Base-by-base conservation (phyloP, 2,797 vertebrate species). In the Gadopsis marmoratus region DNA sequence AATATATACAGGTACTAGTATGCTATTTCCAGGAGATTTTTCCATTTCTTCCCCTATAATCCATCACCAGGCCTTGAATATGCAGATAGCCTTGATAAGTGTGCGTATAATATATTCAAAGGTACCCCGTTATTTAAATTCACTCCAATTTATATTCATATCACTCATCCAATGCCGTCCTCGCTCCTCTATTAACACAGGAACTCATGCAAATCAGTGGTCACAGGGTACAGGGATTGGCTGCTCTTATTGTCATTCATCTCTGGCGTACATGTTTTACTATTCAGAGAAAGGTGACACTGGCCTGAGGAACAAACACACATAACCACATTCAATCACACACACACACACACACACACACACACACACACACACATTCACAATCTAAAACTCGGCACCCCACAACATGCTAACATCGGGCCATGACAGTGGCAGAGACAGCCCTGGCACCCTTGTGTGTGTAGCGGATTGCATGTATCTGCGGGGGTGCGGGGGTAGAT, bases 101-200 rank as follows among this genome's bases (percentile, higher is more conserved):
- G 71, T 56, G 48, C 72, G 39, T 66, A 50, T 53, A 72, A 75
- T 82, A 79, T 75, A 91, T 92, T 92, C 71, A 85, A 84, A 90
- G 85, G 39, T 72, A 47, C 62, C 81, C 77, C 61, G 71, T 79
- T 81, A 92, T 92, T 91, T 72, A 91, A 89, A 93, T 91, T 59
- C 65, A 39, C 47, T 5, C 74, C 87, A 72, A 88, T 93, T 90
- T 88, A 85, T 86, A 93, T 92, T 91, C 88, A 89, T 85, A 81
- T 87, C 71, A 71, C 69, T 76, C 81, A 81, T 81, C 68, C 3
- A 29, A 53, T 79, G 65, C 89, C 70, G 85, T 78, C 76, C 61
- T 81, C 71, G 73, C 86, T 85, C 76, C 73, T 81, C 80, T 71
- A 84, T 86, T 82, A 76, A 79, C 50, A 72, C 74, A 60, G 76